These are phyloP conservation scores for Iselma pallidipennis DNA, from an alignment of 2,888 invertebrate genomes.

Conservation along the genomic window DNA sequence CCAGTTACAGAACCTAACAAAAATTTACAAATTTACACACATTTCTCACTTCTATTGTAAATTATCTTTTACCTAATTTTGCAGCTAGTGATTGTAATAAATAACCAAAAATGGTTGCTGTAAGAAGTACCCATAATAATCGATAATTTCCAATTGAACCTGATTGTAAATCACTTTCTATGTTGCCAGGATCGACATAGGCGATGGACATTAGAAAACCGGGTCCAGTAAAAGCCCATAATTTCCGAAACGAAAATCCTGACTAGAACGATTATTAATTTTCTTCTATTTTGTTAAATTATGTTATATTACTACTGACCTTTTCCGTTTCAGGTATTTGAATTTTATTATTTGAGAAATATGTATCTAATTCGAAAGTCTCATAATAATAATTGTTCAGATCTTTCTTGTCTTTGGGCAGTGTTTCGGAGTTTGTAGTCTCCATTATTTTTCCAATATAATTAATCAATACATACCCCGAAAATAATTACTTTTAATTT, in stretches of 20 bases:
- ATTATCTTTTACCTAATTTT: conserved; percentile 67
- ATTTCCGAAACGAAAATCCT: conserved; percentile 77
- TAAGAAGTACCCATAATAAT: conserved; percentile 82
- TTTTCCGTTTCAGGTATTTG: conserved; percentile 61
- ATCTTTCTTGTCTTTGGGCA: neutral
- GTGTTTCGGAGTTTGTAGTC: neutral
- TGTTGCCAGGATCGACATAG: conserved; percentile 89
- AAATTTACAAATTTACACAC: neutral
- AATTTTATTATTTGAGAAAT: conserved; percentile 64
- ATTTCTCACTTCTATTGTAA: neutral
- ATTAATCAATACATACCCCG: neutral
- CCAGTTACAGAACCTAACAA: conserved; percentile 70
- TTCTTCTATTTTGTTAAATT: conserved; percentile 10
- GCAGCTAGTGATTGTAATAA: conserved; percentile 74
- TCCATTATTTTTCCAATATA: neutral
- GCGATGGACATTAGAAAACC: conserved; percentile 93
- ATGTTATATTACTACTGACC: conserved; percentile 52
- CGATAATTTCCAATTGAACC: conserved; percentile 79
- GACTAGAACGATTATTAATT: conserved; percentile 53
- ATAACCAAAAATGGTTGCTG: conserved; percentile 81
- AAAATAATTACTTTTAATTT: neutral
- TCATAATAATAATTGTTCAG: conserved; percentile 34
- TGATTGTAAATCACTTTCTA: conserved; percentile 87
- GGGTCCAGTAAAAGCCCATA: conserved; percentile 92
- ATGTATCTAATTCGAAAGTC: conserved; percentile 55